Base-by-base conservation (phyloP, 35 echinoderm and acorn worm genomes). In the Apostichopus japonicus region DNA sequence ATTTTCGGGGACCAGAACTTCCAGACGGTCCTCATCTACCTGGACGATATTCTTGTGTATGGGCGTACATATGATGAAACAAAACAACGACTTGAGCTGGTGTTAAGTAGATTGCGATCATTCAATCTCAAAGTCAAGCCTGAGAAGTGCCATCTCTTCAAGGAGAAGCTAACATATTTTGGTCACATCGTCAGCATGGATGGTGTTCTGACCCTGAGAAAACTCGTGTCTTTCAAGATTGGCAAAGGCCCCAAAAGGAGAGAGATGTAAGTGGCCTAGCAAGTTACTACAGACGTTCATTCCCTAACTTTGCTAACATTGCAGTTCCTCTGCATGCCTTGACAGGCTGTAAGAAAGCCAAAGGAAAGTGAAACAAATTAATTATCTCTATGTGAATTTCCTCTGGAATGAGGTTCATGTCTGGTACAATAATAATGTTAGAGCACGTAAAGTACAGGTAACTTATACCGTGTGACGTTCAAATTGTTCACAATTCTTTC, bases 121-220 rank as follows among this genome's bases (percentile, higher is more conserved):
- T 54, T 78, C 10, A 93, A 93, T 57, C 21, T 93, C 21, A 93
- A 93, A 54, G 83, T 93, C 53, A 92, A 84, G 24, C 91, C 91
- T 21, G 57, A 65, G 23, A 92, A 86, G 51, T 92, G 91, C 56
- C 77, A 86, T 84, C 78, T 92, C 0, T 92, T 92, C 52, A 54
- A 84, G 25, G 56, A 55, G 17, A 53, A 84, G 17, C 24, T 72
- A 9, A 55, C 56, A 23, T 92, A 92, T 27, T 5, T 84, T 13
- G 93, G 93, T 10, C 93, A 94, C 83, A 44, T 84, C 15, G 23
- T 92, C 4, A 55, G 27, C 6, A 52, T n/a, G n/a, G 16, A 55
- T 54, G 77, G 90, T 8, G 4, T 92, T 3, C 11, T 4, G 77
- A 80, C 51, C 90, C 10, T 10, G 10, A 33, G 16, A 55, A 71